Evolutionary conservation across 2,113 vertebrate genomes (phyloP).

Genomic region (Mus spicilegus): DNA sequence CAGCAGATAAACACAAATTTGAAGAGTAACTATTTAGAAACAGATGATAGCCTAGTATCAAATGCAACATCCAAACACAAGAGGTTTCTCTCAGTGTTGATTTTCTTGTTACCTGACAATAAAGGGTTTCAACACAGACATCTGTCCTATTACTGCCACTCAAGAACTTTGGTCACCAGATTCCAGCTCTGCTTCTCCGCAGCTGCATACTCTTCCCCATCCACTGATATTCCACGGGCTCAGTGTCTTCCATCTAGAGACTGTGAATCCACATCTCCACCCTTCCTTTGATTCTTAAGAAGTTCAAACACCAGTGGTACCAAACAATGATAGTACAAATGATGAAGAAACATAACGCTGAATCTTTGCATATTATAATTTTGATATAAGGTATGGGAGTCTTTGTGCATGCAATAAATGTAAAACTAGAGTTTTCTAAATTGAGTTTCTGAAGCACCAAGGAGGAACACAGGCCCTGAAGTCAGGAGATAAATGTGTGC

Average conservation of each 20-base stretch:
- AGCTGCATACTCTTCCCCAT: rapidly evolving
- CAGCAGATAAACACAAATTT: not conserved
- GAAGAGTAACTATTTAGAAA: not conserved
- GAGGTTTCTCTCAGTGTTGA: not conserved
- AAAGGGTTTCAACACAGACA: not conserved
- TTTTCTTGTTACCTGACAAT: not conserved
- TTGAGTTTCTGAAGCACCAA: slow-evolving; percentile 1
- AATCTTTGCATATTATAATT: not conserved
- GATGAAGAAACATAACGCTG: not conserved
- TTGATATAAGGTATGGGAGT: not conserved
- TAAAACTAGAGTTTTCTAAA: not conserved
- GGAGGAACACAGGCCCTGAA: not conserved
- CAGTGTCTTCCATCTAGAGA: not conserved
- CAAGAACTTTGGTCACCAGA: not conserved
- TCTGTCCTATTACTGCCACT: not conserved
- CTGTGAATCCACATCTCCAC: not conserved
- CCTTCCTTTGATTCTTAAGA: not conserved
- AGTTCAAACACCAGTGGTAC: not conserved
- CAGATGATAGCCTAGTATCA: no score
- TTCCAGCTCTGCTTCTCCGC: not conserved
- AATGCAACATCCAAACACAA: not conserved
- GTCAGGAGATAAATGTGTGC: not conserved
- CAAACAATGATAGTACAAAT: not conserved
- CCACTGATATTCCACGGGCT: not conserved
- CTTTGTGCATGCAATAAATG: not conserved